phyloP scores from a whole-genome alignment of 2,888 invertebrate species.

The Catocala fraxini region DNA sequence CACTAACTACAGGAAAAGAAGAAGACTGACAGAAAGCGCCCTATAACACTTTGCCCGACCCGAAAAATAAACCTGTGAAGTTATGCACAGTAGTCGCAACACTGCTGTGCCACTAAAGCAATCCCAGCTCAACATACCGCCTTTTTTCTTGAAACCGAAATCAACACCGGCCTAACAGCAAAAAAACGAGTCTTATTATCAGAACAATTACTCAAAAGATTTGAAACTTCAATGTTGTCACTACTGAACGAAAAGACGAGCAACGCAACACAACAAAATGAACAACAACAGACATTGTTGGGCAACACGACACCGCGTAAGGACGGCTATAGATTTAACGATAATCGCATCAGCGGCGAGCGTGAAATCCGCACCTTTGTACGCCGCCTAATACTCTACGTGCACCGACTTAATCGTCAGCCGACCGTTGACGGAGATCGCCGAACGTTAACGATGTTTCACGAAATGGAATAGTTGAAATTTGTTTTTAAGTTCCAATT shows the following conservation, averaged over 20 bases:
- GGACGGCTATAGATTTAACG: constrained; percentile 43
- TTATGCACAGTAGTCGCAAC: not conserved
- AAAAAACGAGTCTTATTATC: constrained; percentile 6
- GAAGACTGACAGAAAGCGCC: too few species aligned
- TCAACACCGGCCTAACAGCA: constrained; percentile 8
- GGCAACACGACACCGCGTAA: constrained; percentile 24
- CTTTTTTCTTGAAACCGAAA: constrained; percentile 3
- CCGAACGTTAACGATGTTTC: constrained; percentile 16
- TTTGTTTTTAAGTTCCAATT: too few species aligned
- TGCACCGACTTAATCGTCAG: constrained; percentile 31
- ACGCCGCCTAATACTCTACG: constrained; percentile 39
- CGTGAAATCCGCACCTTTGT: constrained; percentile 53
- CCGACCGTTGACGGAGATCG: constrained; percentile 28
- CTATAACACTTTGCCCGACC: too few species aligned
- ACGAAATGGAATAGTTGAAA: constrained; percentile 10
- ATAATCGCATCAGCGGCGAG: constrained; percentile 48
- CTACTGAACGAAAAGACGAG: not conserved
- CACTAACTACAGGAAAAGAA: too few species aligned
- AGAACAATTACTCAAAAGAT: constrained; percentile 9
- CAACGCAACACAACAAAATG: constrained; percentile 28
- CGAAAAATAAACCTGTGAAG: too few species aligned
- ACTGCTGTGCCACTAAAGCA: not conserved
- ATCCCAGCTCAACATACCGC: too few species aligned
- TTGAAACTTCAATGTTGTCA: constrained; percentile 13
- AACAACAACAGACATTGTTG: constrained; percentile 46